These are phyloP conservation scores for Caprella mutica DNA, from an alignment of 2,888 invertebrate genomes.

Conservation along the genomic window DNA sequence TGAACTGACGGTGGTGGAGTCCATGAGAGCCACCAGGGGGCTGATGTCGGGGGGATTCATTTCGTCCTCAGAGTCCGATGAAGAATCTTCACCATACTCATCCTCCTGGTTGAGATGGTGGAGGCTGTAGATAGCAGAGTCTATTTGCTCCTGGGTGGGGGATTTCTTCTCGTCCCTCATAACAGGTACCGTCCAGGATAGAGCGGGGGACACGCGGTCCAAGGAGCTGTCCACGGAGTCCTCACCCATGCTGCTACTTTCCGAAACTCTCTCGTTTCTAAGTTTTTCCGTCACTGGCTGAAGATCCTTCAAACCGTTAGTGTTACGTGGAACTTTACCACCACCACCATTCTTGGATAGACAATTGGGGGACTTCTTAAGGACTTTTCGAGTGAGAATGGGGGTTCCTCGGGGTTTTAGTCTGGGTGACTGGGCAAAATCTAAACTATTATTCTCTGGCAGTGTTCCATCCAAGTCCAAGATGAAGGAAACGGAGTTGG, in stretches of 20 bases:
- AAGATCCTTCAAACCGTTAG: not conserved
- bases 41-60: slow-evolving; percentile 20
- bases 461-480: slow-evolving; percentile 60
- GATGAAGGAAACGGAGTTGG: slow-evolving; percentile 76
- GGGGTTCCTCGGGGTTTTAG: slow-evolving; percentile 12
- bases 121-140: not conserved
- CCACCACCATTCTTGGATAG: not conserved
- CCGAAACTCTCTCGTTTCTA: slow-evolving; percentile 8
- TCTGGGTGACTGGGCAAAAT: slow-evolving; percentile 19
- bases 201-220: slow-evolving; percentile 27
- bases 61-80: slow-evolving; percentile 12
- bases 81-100: slow-evolving; percentile 27
- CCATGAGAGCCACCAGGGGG: slow-evolving; percentile 17
- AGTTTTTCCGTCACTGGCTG: not conserved
- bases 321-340: not conserved
- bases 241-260: slow-evolving; percentile 26
- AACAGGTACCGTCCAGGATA: slow-evolving; percentile 30
- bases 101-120: slow-evolving; percentile 30
- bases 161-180: not conserved
- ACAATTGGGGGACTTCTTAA: slow-evolving; percentile 10
- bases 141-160: not conserved
- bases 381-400: not conserved
- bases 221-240: not conserved
- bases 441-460: slow-evolving; percentile 17
- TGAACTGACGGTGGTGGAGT: slow-evolving; percentile 21